Evolutionary conservation across 2,797 vertebrate species (phyloP).

Genomic region (Lophotriccus pileatus): DNA sequence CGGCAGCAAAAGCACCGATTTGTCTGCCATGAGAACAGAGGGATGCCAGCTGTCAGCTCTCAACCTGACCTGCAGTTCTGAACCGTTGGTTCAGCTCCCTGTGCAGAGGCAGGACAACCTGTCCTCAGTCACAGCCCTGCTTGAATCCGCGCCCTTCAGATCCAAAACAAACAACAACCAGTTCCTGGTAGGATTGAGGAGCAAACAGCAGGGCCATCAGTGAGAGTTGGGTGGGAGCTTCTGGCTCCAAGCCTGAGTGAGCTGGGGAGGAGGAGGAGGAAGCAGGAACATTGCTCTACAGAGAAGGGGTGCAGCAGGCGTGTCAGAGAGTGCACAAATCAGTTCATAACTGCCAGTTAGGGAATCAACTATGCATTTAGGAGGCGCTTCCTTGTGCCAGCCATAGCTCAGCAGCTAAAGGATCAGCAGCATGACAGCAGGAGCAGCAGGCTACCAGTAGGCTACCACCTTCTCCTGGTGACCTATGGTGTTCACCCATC

Average conservation of each 20-base stretch:
- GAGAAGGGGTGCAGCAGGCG: not conserved
- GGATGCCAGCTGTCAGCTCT: not conserved
- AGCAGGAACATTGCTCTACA: not conserved
- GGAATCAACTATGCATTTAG: not conserved
- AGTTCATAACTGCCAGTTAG: not conserved
- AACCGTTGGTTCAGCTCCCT: not conserved
- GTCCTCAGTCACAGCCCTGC: not conserved
- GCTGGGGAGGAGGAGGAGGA: not conserved
- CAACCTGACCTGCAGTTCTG: not conserved
- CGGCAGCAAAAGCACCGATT: not conserved
- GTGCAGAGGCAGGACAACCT: not conserved
- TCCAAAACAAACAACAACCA: not conserved
- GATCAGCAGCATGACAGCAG: not conserved
- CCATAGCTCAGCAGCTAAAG: not conserved
- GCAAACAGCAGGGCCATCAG: not conserved
- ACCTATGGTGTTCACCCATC: not conserved
- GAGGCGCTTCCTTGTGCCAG: not conserved
- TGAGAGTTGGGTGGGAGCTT: not conserved
- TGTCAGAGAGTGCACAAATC: not conserved
- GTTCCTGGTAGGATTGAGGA: not conserved
- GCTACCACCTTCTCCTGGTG: not conserved
- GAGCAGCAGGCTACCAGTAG: not conserved
- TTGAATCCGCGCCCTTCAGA: not conserved
- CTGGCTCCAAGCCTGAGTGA: not conserved
- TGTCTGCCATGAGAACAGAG: not conserved